Base-by-base conservation (phyloP, 2,797 vertebrate genomes). In the Epinephelus coioides region DNA sequence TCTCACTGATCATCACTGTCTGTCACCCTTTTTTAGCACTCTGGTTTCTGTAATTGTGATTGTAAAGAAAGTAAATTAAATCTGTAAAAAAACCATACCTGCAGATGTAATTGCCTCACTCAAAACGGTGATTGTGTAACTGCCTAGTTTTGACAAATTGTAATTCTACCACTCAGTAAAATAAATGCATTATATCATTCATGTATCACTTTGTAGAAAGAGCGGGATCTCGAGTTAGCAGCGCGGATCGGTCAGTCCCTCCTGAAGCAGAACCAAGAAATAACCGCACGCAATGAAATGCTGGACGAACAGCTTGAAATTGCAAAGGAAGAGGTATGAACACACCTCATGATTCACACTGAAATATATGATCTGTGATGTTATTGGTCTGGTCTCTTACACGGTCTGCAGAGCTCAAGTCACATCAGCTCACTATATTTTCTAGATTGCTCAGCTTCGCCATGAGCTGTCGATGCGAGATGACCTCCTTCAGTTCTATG, bases 401-500 rank as follows among this genome's bases (percentile, higher is more conserved):
- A 27, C 7, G 2, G 40, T 25, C 50, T 54, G 30, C 50, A 44
- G 43, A 74, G 47, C 57, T 72, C 19, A 53, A 69, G 1, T 74
- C 18, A 78, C 11, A 9, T 18, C 0, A 14, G 2, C 3, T 46
- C 11, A 2, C 38, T 47, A 13, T 54, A 0, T 62, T 44, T 68
- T 76, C 2, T 82, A 99, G 97, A 96, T 98, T 0, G 95, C 96
- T 0, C 96, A 98, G 86, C 96, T 98, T 77, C 96, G 97, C n/a
- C 96, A 98, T 0, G 97, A 98, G 69, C 95, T 98, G 13, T 95
- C 96, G 1, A 97, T 99, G 96, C 89, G 96, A 64, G 97, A 98
- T 0, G 97, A 98, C 55, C 96, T 99, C 53, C 96, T 99, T 15
- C 97, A 97, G 70, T 95, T 98, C 78, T 98, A 98, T 56, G 96